Evolutionary conservation across 1,140 invertebrate genomes (phyloP).

Genomic region (Tetragonula clypearis): DNA sequence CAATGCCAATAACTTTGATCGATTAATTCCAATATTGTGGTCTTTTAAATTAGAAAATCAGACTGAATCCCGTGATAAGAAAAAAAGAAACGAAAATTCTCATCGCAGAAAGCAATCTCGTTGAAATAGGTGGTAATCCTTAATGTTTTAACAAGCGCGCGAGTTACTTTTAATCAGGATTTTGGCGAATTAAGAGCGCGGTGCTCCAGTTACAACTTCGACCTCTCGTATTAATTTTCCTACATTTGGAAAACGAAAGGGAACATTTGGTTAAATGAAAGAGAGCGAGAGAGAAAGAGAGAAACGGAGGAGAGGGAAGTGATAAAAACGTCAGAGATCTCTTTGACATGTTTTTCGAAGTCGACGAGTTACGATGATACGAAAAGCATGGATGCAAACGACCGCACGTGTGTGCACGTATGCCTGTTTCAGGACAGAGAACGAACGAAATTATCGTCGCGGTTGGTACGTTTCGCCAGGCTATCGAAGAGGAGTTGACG

Average conservation of each 20-base stretch:
- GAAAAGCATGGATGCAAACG: background rate
- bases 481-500: slow-evolving; percentile 6
- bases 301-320: background rate
- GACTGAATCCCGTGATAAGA: background rate
- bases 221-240: slow-evolving; percentile 4
- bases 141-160: background rate
- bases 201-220: background rate
- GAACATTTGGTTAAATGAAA: background rate
- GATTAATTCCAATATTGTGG: no score
- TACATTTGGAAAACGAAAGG: background rate
- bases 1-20: no score
- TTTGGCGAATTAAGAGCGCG: background rate
- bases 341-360: background rate
- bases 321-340: background rate
- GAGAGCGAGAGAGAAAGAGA: background rate
- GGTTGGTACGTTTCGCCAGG: slow-evolving; percentile 17
- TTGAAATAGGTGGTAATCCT: background rate
- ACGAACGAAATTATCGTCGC: slow-evolving; percentile 3
- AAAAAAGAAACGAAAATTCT: background rate
- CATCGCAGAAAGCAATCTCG: background rate
- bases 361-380: background rate
- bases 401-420: background rate
- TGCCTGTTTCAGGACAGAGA: background rate
- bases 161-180: background rate
- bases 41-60: no score